Evolutionary conservation across 1,140 invertebrate species (phyloP).

Genomic region (Adoxophyes honmai): DNA sequence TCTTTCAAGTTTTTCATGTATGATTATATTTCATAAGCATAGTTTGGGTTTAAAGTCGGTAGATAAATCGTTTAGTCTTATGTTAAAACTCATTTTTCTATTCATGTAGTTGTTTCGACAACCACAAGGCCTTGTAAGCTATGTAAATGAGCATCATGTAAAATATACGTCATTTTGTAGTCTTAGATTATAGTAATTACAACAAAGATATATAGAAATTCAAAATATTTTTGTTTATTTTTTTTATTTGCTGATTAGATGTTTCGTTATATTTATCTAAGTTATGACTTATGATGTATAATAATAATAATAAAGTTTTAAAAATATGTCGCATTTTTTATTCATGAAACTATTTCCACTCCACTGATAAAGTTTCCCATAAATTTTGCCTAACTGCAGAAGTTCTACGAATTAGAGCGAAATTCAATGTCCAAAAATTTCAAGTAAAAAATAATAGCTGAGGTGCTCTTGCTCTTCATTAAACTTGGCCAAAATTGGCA

Average conservation of each 20-base stretch:
- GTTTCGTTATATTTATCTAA: slow-evolving; percentile 45
- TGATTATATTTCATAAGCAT: too few relatives aligned
- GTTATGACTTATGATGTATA: slow-evolving; percentile 47
- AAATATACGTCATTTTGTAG: slow-evolving; percentile 44
- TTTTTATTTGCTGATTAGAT: slow-evolving; percentile 45
- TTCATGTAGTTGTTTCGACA: slow-evolving; percentile 15
- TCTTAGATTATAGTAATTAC: slow-evolving; percentile 46
- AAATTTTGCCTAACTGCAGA: too few relatives aligned
- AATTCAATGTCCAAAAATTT: too few relatives aligned
- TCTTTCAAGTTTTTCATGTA: neutral
- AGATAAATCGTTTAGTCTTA: neutral
- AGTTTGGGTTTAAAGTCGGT: neutral
- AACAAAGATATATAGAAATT: slow-evolving; percentile 41
- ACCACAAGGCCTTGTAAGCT: slow-evolving; percentile 55
- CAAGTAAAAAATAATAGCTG: too few relatives aligned
- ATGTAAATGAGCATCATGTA: slow-evolving; percentile 64
- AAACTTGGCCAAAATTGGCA: too few relatives aligned
- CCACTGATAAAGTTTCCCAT: too few relatives aligned
- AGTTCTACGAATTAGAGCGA: too few relatives aligned
- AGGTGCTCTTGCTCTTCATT: too few relatives aligned
- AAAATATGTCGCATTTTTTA: slow-evolving; percentile 13
- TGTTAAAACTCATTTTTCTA: slow-evolving; percentile 1
- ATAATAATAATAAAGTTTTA: slow-evolving; percentile 40
- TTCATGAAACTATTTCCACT: too few relatives aligned
- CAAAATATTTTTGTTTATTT: slow-evolving; percentile 48